Conservation (phyloP, 2,113 vertebrate species). For the Lepus timidus region DNA sequence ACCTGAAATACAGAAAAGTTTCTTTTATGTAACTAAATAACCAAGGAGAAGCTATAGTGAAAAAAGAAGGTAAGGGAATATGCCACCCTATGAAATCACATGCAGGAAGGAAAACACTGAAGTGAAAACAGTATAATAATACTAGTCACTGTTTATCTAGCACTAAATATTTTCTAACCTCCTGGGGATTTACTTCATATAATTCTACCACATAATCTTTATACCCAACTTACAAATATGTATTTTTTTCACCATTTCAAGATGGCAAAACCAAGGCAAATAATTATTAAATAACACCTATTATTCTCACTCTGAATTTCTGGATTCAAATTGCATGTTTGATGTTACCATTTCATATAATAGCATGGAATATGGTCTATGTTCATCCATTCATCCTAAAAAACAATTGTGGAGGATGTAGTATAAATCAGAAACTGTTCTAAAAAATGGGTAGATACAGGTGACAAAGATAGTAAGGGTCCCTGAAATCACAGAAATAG, state of each 20-base stretch:
- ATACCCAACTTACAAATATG: neutral
- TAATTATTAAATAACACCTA: neutral
- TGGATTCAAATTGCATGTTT: neutral
- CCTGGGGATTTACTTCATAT: neutral
- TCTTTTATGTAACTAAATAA: neutral
- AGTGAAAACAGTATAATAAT: neutral
- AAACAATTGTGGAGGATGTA: neutral
- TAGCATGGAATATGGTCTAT: neutral
- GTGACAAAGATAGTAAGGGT: neutral
- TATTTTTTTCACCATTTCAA: neutral
- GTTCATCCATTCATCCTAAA: neutral
- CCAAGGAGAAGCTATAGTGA: neutral
- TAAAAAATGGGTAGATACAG: neutral
- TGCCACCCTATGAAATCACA: neutral
- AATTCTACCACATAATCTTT: neutral
- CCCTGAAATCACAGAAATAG: neutral
- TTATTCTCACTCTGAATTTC: neutral
- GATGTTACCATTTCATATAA: neutral
- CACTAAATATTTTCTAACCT: neutral
- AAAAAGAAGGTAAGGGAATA: neutral
- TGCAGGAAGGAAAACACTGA: neutral
- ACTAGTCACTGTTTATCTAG: neutral
- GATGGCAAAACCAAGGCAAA: neutral
- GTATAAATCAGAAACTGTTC: neutral
- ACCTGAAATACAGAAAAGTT: neutral